Evolutionary conservation across 1,140 invertebrate genomes (phyloP).

Genomic region (Phenacoccus solenopsis): DNA sequence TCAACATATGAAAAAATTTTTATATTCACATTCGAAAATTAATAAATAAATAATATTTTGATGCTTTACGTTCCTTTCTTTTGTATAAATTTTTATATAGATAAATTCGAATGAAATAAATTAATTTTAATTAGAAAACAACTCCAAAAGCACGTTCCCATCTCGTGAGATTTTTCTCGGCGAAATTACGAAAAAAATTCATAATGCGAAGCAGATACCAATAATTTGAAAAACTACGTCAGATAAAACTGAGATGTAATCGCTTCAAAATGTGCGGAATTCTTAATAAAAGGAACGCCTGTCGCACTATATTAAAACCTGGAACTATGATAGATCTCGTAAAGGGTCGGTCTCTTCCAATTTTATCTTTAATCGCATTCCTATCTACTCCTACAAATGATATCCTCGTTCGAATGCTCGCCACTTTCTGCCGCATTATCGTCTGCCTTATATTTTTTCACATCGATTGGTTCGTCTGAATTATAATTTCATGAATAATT

Average conservation of each 20-base stretch:
- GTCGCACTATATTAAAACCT: neutral
- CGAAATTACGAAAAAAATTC: conserved; percentile 1
- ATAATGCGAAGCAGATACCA: neutral
- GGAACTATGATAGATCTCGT: neutral
- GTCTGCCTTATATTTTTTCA: neutral
- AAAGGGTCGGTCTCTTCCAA: conserved; percentile 1
- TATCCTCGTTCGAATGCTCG: neutral
- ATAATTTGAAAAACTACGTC: conserved; percentile 2
- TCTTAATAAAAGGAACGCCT: neutral
- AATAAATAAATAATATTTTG: too few species aligned
- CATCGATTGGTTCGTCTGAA: neutral
- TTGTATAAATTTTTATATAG: too few species aligned
- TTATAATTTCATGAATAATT: neutral
- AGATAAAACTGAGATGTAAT: conserved; percentile 2
- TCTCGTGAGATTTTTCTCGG: too few species aligned
- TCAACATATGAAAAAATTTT: too few species aligned
- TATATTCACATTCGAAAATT: too few species aligned
- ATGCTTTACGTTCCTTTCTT: too few species aligned
- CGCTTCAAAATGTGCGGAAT: conserved; percentile 1
- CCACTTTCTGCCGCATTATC: neutral
- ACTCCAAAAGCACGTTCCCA: too few species aligned
- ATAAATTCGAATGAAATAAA: too few species aligned
- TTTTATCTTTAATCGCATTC: conserved; percentile 3
- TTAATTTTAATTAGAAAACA: too few species aligned
- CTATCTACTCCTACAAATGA: neutral